Percentiles rank a stretch among this genome's conserved stretches.
Evolutionary conservation across 2,888 invertebrate genomes (phyloP).

Genomic region (Aelia acuminata): DNA sequence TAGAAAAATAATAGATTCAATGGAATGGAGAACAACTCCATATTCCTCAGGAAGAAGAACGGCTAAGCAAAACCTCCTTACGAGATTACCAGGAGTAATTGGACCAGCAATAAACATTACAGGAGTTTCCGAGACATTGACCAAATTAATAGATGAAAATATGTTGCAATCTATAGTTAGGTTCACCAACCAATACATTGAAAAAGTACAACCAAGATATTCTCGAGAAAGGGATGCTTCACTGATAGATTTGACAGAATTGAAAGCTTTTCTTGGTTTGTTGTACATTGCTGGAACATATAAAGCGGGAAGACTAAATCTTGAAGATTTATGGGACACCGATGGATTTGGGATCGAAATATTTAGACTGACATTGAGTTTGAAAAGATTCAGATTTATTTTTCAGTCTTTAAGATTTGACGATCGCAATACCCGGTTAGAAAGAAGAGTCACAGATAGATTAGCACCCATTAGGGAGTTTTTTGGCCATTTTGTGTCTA

Average conservation of each 20-base stretch:
- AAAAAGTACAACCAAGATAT: slow-evolving; percentile 2
- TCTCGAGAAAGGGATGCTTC: slow-evolving; percentile 51
- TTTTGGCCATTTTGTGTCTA: slow-evolving; percentile 40
- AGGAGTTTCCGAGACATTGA: neutral
- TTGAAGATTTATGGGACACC: slow-evolving; percentile 46
- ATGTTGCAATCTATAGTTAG: neutral
- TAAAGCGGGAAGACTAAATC: slow-evolving; percentile 30
- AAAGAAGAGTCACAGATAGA: slow-evolving; percentile 3
- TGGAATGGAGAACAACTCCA: neutral
- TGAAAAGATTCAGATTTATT: slow-evolving; percentile 42
- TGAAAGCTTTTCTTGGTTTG: slow-evolving; percentile 51
- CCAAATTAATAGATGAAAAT: neutral
- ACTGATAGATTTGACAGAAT: slow-evolving; percentile 17
- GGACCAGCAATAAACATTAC: neutral
- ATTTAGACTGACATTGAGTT: slow-evolving; percentile 30
- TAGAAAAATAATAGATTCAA: neutral
- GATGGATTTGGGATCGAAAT: slow-evolving; percentile 50
- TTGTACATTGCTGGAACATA: slow-evolving; percentile 47
- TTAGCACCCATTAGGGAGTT: too few relatives aligned
- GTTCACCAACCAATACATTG: slow-evolving; percentile 41
- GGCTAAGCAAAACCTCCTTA: neutral
- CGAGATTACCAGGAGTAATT: neutral
- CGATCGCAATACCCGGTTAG: slow-evolving; percentile 37
- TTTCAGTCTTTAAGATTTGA: slow-evolving; percentile 52
- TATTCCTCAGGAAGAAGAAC: neutral